phyloP scores from a whole-genome alignment of 64 coral and sea anemone genomes.

The Montipora capricornis region DNA sequence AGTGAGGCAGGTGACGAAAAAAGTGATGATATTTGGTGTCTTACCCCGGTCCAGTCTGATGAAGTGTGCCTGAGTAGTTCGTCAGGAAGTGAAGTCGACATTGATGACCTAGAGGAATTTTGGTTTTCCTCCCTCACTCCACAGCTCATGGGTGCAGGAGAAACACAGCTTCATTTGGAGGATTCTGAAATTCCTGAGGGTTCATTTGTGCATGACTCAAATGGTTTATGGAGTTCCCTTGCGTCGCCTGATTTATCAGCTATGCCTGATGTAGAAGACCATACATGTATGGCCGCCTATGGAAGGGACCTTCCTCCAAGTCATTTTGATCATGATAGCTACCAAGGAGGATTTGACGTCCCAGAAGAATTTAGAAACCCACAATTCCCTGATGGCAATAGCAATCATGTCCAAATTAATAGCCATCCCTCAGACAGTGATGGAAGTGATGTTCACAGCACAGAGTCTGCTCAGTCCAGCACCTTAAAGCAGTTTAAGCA shows the following conservation, averaged over 20 bases:
- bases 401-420: not conserved
- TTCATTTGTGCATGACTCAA: conserved; percentile 4
- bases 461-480: conserved; percentile 1
- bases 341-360: not conserved
- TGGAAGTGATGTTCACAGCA: conserved; percentile 20
- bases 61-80: not conserved
- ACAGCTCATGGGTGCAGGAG: conserved; percentile 22
- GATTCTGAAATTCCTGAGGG: conserved; percentile 8
- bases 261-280: conserved; percentile 4
- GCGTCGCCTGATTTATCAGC: not conserved
- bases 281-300: not conserved
- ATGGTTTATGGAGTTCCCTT: conserved; percentile 2
- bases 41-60: conserved; percentile 22
- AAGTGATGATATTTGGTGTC: not conserved
- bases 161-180: not conserved
- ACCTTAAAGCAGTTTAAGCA: conserved; percentile 58
- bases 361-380: not conserved
- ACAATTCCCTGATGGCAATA: conserved; percentile 17
- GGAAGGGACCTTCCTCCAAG: not conserved
- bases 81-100: conserved; percentile 30
- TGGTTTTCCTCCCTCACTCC: conserved; percentile 15
- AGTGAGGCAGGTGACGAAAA: conserved; percentile 19
- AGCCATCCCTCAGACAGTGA: conserved; percentile 36
- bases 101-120: conserved; percentile 34
- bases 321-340: not conserved